Base-by-base conservation (phyloP, 2,797 vertebrate species). In the Carduelis carduelis region DNA sequence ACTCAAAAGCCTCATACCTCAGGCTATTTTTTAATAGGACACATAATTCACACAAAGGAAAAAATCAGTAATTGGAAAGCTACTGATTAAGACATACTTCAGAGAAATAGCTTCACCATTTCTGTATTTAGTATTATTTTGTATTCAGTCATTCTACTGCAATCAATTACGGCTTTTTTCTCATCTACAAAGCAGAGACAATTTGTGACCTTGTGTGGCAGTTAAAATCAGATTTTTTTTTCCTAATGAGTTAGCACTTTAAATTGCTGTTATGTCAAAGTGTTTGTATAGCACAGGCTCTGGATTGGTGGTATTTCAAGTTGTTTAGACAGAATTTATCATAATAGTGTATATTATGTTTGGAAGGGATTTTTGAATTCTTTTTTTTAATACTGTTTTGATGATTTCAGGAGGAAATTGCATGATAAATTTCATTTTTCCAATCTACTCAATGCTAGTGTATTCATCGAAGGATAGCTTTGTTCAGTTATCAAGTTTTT, bases 171-270 rank as follows among this genome's bases (percentile, higher is more conserved):
- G 0, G 1, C 5, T 64, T 56, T 87, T 60, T 78, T 41, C 44
- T 69, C 44, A 37, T 64, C 27, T 76, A 19, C 3, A 49, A 60
- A 66, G 28, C 49, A 39, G 6, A 63, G 27, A 22, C 12, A 81
- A 83, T 81, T 55, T 81, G 19, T 93, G 61, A 79, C 35, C 70
- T 68, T 53, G 49, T 68, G 16, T 52, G 9, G 19, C 53, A 74
- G 35, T 59, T 94, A 64, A 78, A 89, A 63, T 76, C 17, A 63
- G 34, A 12, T n/a, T 66, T 83, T 76, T 76, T 88, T 68, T 81
- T 23, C 56, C 56, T 88, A 79, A 82, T 59, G 28, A 79, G 28
- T 28, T 89, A 74, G 14, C 22, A 55, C 10, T 83, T 91, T 39
- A 35, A 71, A 72, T 77, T 90, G 28, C 39, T 65, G 19, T 68